Evolutionary conservation across 2,113 vertebrate species (phyloP).

Genomic region (Gallinago undulata): DNA sequence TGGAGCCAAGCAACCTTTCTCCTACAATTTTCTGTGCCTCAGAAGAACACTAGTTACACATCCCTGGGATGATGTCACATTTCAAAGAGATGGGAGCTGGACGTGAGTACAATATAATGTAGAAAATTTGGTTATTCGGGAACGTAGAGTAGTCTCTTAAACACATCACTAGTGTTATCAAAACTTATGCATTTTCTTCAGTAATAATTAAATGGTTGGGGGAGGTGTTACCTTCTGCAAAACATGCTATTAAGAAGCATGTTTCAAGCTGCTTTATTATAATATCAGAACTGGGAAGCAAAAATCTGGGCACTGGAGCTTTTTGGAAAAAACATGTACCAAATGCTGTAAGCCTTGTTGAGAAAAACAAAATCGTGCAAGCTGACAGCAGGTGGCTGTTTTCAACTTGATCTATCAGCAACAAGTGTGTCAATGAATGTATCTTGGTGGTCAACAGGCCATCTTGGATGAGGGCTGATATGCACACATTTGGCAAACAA

Average conservation of each 20-base stretch:
- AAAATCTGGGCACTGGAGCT: neutral
- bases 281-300: neutral
- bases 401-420: neutral
- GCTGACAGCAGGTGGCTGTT: neutral
- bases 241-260: neutral
- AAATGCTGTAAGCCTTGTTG: neutral
- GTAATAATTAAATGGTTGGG: neutral
- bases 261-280: neutral
- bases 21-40: neutral
- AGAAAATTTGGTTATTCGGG: neutral
- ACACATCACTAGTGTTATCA: neutral
- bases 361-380: neutral
- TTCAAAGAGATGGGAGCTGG: neutral
- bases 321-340: slow-evolving; percentile 5
- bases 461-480: neutral
- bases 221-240: neutral
- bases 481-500: neutral
- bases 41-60: neutral
- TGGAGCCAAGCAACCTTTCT: neutral
- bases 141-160: neutral
- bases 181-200: neutral
- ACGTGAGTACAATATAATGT: neutral
- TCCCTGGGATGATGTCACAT: neutral
- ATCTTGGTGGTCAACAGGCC: neutral
- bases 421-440: neutral